A percentile compares a stretch with the other conserved stretches of the same genome.
These are phyloP conservation scores for Pachyseris speciosa DNA, from an alignment of 64 coral and sea anemone genomes.

Conservation along the genomic window DNA sequence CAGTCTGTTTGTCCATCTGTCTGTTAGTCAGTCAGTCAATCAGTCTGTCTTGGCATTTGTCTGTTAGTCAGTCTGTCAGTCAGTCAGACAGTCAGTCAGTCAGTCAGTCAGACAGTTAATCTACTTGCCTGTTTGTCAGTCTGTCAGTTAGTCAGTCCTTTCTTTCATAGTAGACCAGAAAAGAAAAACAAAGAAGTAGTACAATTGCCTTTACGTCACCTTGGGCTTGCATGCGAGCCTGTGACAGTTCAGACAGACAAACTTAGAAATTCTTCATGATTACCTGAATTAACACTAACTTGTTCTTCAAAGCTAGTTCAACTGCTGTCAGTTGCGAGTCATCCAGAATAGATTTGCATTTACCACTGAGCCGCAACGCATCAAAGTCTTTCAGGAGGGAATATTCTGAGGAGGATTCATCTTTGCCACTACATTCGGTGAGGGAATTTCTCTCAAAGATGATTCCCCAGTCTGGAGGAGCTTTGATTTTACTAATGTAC, in stretches of 20 bases:
- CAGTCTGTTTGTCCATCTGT: no score
- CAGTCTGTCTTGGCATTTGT: no score
- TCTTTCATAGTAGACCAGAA: no score
- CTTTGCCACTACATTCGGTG: background rate
- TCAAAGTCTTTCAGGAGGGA: conserved; percentile 46
- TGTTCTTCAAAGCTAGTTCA: conserved; percentile 66
- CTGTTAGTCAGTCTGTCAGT: no score
- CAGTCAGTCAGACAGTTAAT: no score
- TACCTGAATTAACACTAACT: conserved; percentile 84
- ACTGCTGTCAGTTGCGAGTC: conserved; percentile 84
- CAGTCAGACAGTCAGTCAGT: no score
- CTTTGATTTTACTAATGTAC: conserved; percentile 31
- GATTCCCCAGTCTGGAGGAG: conserved; percentile 47
- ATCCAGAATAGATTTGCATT: conserved; percentile 49
- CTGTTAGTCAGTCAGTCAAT: no score
- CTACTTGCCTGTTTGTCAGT: no score
- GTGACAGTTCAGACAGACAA: background rate
- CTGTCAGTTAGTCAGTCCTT: no score
- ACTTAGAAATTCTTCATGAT: background rate
- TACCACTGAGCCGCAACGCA: background rate
- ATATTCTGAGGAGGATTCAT: background rate
- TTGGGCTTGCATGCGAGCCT: no score
- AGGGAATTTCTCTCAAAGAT: conserved; percentile 16
- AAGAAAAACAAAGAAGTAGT: no score
- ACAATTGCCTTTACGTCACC: no score